Evolutionary conservation across 2,797 vertebrate genomes (phyloP).

Genomic region (Brotula barbata): DNA sequence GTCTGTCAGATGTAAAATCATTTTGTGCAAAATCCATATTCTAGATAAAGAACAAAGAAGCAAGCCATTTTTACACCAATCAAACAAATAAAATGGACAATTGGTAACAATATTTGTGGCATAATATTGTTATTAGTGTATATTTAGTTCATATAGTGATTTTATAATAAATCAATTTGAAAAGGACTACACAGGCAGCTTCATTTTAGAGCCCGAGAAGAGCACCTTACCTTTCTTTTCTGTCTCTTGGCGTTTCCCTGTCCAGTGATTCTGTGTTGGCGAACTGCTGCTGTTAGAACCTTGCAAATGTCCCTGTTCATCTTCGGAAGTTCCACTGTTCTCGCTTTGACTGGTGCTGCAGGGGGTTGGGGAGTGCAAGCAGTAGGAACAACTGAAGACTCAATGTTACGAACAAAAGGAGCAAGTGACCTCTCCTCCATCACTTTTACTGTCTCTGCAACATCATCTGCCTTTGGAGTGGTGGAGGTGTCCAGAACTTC

Average conservation of each 20-base stretch:
- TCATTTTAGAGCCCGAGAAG: not conserved
- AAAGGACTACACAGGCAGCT: no score
- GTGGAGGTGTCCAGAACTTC: accelerated
- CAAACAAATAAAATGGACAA: not conserved
- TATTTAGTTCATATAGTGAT: no score
- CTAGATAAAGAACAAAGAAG: conserved; percentile 3
- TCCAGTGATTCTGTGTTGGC: conserved; percentile 53
- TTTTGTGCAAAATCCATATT: conserved; percentile 41
- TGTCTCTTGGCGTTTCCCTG: not conserved
- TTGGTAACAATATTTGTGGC: not conserved
- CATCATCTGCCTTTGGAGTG: not conserved
- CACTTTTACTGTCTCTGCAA: not conserved
- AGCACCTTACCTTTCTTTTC: conserved; percentile 24
- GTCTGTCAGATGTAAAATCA: conserved; percentile 61
- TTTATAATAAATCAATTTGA: no score
- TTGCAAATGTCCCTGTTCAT: conserved; percentile 54
- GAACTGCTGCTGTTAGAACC: conserved; percentile 59
- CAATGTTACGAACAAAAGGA: not conserved
- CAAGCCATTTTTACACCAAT: not conserved
- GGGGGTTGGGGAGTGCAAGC: not conserved
- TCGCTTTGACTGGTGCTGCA: not conserved
- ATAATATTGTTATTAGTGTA: no score
- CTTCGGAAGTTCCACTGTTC: conserved; percentile 36
- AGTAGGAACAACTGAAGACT: not conserved
- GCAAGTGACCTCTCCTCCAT: not conserved